Percentiles rank a stretch among this genome's conserved stretches.
These are phyloP conservation scores for Zosterops borbonicus DNA, from an alignment of 2,113 vertebrate genomes.

Conservation along the genomic window DNA sequence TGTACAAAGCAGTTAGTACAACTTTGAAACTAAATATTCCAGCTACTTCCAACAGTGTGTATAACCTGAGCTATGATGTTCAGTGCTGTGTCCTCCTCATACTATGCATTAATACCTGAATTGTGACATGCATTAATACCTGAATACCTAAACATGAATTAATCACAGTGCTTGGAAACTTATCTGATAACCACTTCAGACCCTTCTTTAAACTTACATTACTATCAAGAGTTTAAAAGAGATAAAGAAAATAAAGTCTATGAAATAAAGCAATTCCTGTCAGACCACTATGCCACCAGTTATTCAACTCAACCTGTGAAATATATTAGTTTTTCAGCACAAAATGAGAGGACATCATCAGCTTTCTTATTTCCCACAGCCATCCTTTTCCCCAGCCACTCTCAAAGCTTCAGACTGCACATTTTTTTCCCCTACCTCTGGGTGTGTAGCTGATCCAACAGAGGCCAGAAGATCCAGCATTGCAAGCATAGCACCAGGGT, in stretches of 20 bases:
- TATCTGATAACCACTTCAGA: neutral
- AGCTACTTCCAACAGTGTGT: neutral
- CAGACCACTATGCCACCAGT: neutral
- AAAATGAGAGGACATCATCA: neutral
- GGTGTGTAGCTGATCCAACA: conserved; percentile 86
- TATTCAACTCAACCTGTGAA: neutral
- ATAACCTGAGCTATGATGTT: accelerated
- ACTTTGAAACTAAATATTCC: neutral
- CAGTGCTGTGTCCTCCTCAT: neutral
- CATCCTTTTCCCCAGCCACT: neutral
- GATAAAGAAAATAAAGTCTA: neutral
- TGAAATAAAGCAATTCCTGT: neutral
- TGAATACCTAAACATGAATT: neutral
- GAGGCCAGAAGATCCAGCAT: conserved; percentile 95
- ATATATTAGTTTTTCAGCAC: neutral
- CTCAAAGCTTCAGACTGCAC: neutral
- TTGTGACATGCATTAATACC: no score
- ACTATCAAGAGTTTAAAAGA: neutral
- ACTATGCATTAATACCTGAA: neutral
- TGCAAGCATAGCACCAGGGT: conserved; percentile 91
- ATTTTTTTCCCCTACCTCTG: conserved; percentile 81
- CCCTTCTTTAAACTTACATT: neutral
- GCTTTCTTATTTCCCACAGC: neutral
- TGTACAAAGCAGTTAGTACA: neutral
- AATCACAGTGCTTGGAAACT: neutral